A percentile compares a stretch with the other conserved stretches of the same genome.
These are phyloP conservation scores for Diphyllodes magnificus DNA, from an alignment of 2,113 vertebrate species.

Conservation along the genomic window DNA sequence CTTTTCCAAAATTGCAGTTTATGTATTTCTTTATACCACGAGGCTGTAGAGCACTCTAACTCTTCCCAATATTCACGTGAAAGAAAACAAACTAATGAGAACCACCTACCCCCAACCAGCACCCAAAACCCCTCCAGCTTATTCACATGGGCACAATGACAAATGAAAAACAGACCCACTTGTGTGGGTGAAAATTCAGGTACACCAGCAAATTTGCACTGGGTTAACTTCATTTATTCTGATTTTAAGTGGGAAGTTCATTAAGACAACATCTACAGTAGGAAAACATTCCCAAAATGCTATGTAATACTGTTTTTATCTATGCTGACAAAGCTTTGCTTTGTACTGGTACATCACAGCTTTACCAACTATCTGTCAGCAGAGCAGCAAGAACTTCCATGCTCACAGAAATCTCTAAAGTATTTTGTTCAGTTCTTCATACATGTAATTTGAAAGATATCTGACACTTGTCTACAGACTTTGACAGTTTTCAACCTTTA, in stretches of 20 bases:
- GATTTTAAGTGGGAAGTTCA: not conserved
- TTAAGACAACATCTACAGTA: not conserved
- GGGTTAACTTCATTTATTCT: not conserved
- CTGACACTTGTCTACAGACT: not conserved
- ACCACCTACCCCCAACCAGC: not conserved
- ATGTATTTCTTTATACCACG: not conserved
- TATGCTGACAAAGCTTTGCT: not conserved
- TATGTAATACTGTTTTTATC: not conserved
- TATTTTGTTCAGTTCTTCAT: not conserved
- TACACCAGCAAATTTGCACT: not conserved
- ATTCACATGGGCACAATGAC: not conserved
- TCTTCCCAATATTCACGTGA: not conserved
- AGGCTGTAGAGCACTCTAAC: not conserved
- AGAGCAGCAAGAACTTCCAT: not conserved
- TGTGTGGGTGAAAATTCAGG: not conserved
- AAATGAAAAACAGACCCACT: not conserved
- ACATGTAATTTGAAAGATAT: not conserved
- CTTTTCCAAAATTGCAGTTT: not conserved
- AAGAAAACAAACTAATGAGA: not conserved
- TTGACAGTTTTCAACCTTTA: not conserved
- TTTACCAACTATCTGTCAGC: not conserved
- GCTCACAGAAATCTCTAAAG: not conserved
- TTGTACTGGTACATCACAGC: not conserved
- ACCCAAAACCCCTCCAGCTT: not conserved
- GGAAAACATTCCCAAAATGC: not conserved